Percentiles rank a stretch among this genome's conserved stretches.
Conservation (phyloP, 2,113 vertebrate species). For the Sylvia atricapilla region DNA sequence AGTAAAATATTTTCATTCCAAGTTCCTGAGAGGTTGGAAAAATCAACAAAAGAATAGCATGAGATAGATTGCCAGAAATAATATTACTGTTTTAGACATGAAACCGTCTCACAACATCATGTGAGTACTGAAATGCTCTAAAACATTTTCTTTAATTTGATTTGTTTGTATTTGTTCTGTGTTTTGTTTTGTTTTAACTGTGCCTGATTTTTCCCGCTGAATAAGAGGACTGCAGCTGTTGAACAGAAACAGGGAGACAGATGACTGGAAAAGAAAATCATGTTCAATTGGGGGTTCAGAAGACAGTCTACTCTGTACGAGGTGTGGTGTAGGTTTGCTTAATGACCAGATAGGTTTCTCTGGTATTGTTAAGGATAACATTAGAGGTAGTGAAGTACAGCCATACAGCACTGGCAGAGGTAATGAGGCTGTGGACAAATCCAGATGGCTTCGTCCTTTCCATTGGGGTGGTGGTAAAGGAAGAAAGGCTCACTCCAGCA, state of each 20-base stretch:
- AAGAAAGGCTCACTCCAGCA: background rate
- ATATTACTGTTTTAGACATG: slow-evolving; percentile 70
- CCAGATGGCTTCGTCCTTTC: background rate
- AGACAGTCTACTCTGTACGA: background rate
- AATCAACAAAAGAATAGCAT: slow-evolving; percentile 65
- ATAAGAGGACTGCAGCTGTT: background rate
- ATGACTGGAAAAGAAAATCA: background rate
- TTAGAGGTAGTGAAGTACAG: background rate
- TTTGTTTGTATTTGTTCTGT: slow-evolving; percentile 9
- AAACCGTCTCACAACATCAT: slow-evolving; percentile 55
- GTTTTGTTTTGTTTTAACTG: background rate
- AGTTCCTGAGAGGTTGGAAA: slow-evolving; percentile 70
- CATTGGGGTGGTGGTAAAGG: background rate
- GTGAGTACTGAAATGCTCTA: slow-evolving; percentile 31
- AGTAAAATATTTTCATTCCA: slow-evolving; percentile 69
- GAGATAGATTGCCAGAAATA: slow-evolving; percentile 68
- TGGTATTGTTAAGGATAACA: background rate
- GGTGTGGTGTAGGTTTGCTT: background rate
- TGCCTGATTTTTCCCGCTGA: background rate
- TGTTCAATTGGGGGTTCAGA: rapidly evolving
- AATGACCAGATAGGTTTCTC: background rate
- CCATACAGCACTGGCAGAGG: background rate
- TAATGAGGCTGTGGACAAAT: background rate
- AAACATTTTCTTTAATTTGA: slow-evolving; percentile 38
- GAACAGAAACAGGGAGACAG: background rate